Base-by-base conservation (phyloP, 1,140 invertebrate genomes). In the Pogonomyrmex californicus region DNA sequence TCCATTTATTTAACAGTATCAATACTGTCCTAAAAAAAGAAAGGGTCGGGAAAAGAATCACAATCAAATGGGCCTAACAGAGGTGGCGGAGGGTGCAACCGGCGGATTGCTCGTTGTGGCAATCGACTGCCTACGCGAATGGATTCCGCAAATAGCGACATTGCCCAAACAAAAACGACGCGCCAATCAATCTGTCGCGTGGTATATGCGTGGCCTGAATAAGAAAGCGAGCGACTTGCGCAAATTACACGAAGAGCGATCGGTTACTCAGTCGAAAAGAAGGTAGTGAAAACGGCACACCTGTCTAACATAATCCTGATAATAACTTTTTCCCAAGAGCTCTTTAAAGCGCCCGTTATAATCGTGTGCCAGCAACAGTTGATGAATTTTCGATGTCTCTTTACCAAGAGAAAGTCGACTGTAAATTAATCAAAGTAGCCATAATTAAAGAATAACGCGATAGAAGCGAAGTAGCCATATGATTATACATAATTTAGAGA, bases 81-180 rank as follows among this genome's bases (percentile, higher is more conserved):
- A 17, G 1, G 12, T 14, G 33, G 44, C 1, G 30, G 23, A 88
- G 56, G 41, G 65, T 70, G 44, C 49, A 63, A 56, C 76, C 54
- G 60, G 58, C 12, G 62, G 7, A 62, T 68, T n/a, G 23, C 17
- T 30, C 56, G 60, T 58, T 70, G 73, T 75, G 65, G 71, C 85
- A 83, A 90, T 88, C 85, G 88, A 78, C 70, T 51, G 79, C 65
- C 76, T 63, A 90, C 81, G 89, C 88, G 90, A 92, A 92, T 89
- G 75, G 88, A 90, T 92, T 92, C 78, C 79, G 86, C 90, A 92
- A 92, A 93, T 83, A 92, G 65, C 86, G 75, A 88, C 87, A 85
- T 89, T 82, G 60, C 6, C 68, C 90, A 91, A 86, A 87, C 85
- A 90, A 91, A 88, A 86, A 87, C 71, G 79, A 79, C 73, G 70